Base-by-base conservation (phyloP, 2,888 invertebrate genomes). In the Globia sparganii region DNA sequence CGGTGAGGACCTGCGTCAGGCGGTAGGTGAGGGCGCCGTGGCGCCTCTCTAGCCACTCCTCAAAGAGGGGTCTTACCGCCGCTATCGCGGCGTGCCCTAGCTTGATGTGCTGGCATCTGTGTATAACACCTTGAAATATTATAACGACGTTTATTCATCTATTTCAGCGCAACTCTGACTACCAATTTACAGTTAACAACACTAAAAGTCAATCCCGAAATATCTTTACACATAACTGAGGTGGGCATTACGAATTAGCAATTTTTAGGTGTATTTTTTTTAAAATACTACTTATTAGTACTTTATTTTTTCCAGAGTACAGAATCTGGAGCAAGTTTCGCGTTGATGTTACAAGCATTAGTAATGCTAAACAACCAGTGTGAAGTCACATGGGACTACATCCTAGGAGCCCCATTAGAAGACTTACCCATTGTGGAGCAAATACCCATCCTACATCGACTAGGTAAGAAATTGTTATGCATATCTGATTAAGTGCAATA, bases 371-470 rank as follows among this genome's bases (percentile, higher is more conserved):
- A 97, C 88, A 98, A 98, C 92, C 98, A 98, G 88, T 98, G 98
- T 88, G 98, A 98, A 91, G 97, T 98, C 2, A 97, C 97, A 0
- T 97, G 97, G 88, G 98, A 98, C 86, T 98, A 98, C 97, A 97
- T 97, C 72, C 90, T 97, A 66, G 98, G 98, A 4, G 98, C 98
- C 0, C 98, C 98, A 1, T 94, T 98, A n/a, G 97, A 98, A 87
- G 97, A 98, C 88, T 92, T 98, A 77, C 98, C 98, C 0, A 97
- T 98, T 46, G 98, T 98, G 0, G 98, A 98, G 90, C 98, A 98
- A 93, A 98, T 98, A 91, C 98, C 98, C 3, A 97, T 98, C 40
- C 93, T 98, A 61, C 98, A 98, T 93, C 96, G 98, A 92, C 95
- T 98, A 86, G 97, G 97, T 97, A 90, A 92, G 75, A 67, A 46